Evolutionary conservation across 92 coral and sea anemone genomes (phyloP).

Genomic region (Anthopleura xanthogrammica): DNA sequence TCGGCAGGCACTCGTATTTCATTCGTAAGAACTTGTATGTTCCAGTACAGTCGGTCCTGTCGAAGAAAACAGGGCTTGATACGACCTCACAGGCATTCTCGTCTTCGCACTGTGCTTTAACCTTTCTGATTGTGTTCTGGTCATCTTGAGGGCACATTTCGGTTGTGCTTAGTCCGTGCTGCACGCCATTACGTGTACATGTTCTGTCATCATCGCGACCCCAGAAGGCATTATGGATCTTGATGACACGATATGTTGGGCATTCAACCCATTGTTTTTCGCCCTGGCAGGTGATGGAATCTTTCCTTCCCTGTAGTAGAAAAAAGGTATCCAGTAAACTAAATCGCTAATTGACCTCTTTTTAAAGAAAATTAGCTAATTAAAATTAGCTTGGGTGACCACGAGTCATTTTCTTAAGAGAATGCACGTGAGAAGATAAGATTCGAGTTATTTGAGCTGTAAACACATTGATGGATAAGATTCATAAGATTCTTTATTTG

Average conservation of each 20-base stretch:
- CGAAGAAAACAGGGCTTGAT: slow-evolving; percentile 79
- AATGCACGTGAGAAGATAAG: no score
- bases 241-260: slow-evolving; percentile 73
- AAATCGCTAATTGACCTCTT: no score
- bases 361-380: no score
- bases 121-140: slow-evolving; percentile 74
- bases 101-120: slow-evolving; percentile 79
- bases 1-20: slow-evolving; percentile 76
- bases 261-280: slow-evolving; percentile 91
- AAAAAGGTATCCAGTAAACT: not conserved
- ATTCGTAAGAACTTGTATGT: slow-evolving; percentile 75
- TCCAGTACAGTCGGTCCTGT: slow-evolving; percentile 84
- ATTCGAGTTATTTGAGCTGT: no score
- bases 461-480: no score
- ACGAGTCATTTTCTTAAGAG: no score
- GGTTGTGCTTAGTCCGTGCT: slow-evolving; percentile 76
- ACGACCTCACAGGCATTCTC: slow-evolving; percentile 87
- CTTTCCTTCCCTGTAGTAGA: slow-evolving; percentile 50
- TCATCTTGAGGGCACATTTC: slow-evolving; percentile 88
- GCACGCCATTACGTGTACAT: slow-evolving; percentile 71
- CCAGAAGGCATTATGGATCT: slow-evolving; percentile 80
- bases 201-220: slow-evolving; percentile 82
- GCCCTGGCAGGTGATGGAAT: slow-evolving; percentile 82
- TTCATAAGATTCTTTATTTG: no score
- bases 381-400: no score